phyloP scores from a whole-genome alignment of 2,113 vertebrate genomes.

The rabbit (Oryctolagus cuniculus) region mOryCun1.1 NC_091434.1:32939501-32940000 shows the following conservation, averaged over 20 bases:
- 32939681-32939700: neutral
- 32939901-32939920: neutral
- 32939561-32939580: neutral
- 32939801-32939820: neutral
- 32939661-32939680: neutral
- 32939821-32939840: neutral
- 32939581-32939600: neutral
- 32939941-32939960: neutral
- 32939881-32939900: neutral
- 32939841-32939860: neutral
- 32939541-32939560: constrained; percentile 39
- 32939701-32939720: neutral
- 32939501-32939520: constrained; percentile 46
- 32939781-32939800: constrained; percentile 10
- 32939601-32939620: neutral
- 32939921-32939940: neutral
- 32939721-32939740: neutral
- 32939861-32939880: neutral
- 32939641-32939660: neutral
- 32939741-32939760: constrained; percentile 25
- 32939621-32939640: neutral
- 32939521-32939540: neutral
- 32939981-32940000: neutral
- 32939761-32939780: constrained; percentile 44
- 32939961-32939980: neutral